phyloP scores from a whole-genome alignment of 2,113 vertebrate species.

The Channa argus region DNA sequence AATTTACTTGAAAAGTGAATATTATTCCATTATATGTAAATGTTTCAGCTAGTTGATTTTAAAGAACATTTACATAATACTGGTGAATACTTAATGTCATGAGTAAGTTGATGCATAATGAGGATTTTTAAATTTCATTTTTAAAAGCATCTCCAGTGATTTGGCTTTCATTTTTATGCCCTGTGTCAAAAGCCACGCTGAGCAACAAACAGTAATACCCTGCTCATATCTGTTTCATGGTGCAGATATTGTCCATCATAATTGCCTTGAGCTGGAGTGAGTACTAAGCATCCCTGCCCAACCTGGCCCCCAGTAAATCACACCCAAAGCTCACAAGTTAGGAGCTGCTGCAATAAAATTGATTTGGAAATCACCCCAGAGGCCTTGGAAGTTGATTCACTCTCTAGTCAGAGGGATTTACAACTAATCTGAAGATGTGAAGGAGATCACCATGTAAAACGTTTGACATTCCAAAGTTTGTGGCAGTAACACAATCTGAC shows the following conservation, averaged over 20 bases:
- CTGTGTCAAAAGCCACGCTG: slow-evolving; percentile 23
- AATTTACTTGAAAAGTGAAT: too few species aligned
- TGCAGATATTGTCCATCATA: slow-evolving; percentile 42
- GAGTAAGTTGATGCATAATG: not conserved
- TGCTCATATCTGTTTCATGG: slow-evolving; percentile 36
- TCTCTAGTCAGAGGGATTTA: slow-evolving; percentile 31
- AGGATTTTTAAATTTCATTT: slow-evolving; percentile 1
- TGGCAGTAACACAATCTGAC: slow-evolving; percentile 8
- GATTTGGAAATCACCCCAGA: slow-evolving; percentile 54
- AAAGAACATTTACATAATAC: not conserved
- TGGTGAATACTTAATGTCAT: not conserved
- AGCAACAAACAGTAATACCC: slow-evolving; percentile 22
- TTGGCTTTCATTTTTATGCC: slow-evolving; percentile 11
- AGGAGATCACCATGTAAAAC: slow-evolving; percentile 19
- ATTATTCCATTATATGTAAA: not conserved
- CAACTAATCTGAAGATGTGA: slow-evolving; percentile 44
- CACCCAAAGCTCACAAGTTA: slow-evolving; percentile 49
- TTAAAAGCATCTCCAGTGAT: not conserved
- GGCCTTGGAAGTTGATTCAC: slow-evolving; percentile 50
- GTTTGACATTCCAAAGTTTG: slow-evolving; percentile 15
- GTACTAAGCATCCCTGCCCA: slow-evolving; percentile 18
- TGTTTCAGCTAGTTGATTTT: not conserved
- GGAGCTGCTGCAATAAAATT: slow-evolving; percentile 46
- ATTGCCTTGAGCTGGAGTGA: slow-evolving; percentile 43
- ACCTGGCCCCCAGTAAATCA: slow-evolving; percentile 57